A percentile compares a stretch with the other conserved stretches of the same genome.
Conservation (phyloP, 2,888 invertebrate species). For the Polydrusus tereticollis region DNA sequence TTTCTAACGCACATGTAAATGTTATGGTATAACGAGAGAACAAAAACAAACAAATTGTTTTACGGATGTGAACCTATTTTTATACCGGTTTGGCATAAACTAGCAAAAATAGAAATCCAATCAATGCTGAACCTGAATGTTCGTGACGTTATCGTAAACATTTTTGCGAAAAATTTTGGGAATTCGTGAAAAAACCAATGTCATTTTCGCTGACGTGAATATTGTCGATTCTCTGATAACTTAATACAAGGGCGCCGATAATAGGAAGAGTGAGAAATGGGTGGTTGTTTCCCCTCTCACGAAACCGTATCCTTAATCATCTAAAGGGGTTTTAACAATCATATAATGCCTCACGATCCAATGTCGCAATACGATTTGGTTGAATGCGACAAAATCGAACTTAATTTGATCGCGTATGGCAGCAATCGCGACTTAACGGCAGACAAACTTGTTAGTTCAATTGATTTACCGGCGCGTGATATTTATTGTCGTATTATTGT, state of each 20-base stretch:
- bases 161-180: neutral
- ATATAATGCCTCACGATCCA: too few species aligned
- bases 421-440: too few species aligned
- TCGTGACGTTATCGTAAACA: neutral
- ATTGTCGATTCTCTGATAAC: neutral
- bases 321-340: too few species aligned
- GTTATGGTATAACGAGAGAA: constrained; percentile 8
- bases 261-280: too few species aligned
- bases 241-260: neutral
- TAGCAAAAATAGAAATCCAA: constrained; percentile 12
- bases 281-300: too few species aligned
- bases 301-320: too few species aligned
- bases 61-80: constrained; percentile 28
- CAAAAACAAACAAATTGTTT: constrained; percentile 19
- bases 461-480: too few species aligned
- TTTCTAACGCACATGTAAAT: neutral
- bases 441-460: too few species aligned
- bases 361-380: too few species aligned
- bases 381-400: too few species aligned
- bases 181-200: neutral
- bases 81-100: constrained; percentile 21
- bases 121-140: neutral
- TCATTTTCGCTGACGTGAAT: neutral
- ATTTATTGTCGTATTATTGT: too few species aligned
- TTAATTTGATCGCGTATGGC: too few species aligned